Evolutionary conservation across 1,140 invertebrate genomes (phyloP).

Genomic region (Lineus longissimus): DNA sequence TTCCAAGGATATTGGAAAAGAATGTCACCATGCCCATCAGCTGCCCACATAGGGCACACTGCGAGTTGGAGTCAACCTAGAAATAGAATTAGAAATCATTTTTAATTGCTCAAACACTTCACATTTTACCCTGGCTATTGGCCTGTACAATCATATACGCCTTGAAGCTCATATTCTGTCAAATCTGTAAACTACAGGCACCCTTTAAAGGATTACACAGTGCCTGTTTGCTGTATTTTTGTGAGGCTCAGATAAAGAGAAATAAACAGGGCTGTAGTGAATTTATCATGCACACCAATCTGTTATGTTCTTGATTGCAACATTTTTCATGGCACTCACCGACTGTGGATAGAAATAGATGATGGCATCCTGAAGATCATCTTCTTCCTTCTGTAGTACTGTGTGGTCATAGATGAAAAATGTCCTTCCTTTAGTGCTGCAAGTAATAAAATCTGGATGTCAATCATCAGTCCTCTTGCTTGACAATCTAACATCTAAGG

Average conservation of each 20-base stretch:
- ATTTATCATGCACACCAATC: no score
- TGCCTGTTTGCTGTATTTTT: no score
- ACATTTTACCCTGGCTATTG: no score
- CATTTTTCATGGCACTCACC: constrained; percentile 5
- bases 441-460: constrained; percentile 1
- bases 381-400: constrained; percentile 42
- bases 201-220: no score
- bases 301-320: no score
- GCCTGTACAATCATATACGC: no score
- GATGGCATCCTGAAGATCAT: constrained; percentile 50
- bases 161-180: no score
- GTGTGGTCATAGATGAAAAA: constrained; percentile 49
- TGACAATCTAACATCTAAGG: no score
- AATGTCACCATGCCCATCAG: constrained; percentile 45
- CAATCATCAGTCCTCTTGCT: no score
- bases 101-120: not conserved
- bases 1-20: constrained; percentile 23
- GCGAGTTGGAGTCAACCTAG: constrained; percentile 32
- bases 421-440: constrained; percentile 14
- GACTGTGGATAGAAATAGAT: constrained; percentile 40
- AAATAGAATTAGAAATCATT: not conserved
- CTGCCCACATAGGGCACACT: constrained; percentile 45
- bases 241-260: no score
- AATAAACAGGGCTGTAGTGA: no score
- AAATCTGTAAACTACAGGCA: no score